Evolutionary conservation across 2,888 invertebrate genomes (phyloP).

Genomic region (Pemphredon lugubris): DNA sequence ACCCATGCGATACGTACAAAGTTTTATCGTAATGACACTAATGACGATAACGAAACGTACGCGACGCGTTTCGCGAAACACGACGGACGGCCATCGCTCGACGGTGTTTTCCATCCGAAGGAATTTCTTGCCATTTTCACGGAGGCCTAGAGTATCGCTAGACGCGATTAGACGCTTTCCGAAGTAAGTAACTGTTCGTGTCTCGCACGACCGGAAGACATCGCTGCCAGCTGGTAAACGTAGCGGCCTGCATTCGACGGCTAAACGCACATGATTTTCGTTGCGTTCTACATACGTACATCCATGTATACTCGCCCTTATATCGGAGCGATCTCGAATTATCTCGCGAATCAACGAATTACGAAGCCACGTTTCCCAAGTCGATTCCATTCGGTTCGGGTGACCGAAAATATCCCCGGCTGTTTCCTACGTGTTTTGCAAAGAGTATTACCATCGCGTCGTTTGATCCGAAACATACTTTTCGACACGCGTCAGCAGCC

Average conservation of each 20-base stretch:
- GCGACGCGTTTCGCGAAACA: background rate
- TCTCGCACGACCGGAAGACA: constrained; percentile 35
- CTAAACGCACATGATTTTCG: constrained; percentile 3
- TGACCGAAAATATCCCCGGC: no score
- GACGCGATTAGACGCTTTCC: constrained; percentile 50
- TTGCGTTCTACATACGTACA: constrained; percentile 10
- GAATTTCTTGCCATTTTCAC: constrained; percentile 31
- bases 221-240: constrained; percentile 36
- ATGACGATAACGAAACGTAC: no score
- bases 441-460: no score
- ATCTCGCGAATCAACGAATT: background rate
- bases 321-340: background rate
- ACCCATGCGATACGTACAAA: no score
- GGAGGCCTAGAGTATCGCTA: constrained; percentile 15
- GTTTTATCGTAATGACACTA: no score
- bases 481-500: no score
- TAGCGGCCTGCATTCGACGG: constrained; percentile 6
- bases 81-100: background rate
- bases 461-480: no score
- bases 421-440: no score
- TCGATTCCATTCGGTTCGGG: no score
- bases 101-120: constrained; percentile 7
- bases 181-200: constrained; percentile 13
- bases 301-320: background rate
- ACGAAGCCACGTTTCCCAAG: background rate